Conservation (phyloP, 1,140 invertebrate genomes). For the Diuraphis noxia region DNA sequence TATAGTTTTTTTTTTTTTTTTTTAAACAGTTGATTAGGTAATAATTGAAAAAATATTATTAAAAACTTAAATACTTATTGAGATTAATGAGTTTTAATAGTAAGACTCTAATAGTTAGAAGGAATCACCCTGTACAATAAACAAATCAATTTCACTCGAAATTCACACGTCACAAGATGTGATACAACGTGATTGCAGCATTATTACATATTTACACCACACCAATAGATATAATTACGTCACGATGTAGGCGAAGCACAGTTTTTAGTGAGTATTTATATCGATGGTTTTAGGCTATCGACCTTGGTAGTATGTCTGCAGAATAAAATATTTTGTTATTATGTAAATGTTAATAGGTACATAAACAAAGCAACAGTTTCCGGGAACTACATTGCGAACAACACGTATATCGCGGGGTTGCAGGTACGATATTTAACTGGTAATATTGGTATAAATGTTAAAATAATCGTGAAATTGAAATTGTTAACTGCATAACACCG, state of each 20-base stretch:
- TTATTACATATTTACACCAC: neutral
- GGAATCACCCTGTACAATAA: neutral
- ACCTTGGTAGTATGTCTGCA: neutral
- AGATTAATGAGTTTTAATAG: too few relatives aligned
- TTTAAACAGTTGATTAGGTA: too few relatives aligned
- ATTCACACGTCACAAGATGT: neutral
- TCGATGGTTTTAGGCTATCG: neutral
- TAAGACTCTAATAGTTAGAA: neutral
- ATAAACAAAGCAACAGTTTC: neutral
- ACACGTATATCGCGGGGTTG: neutral
- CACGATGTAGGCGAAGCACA: neutral
- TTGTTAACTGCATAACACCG: neutral
- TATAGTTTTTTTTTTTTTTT: too few relatives aligned
- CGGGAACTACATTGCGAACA: neutral
- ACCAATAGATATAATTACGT: neutral
- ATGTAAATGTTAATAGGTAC: too few relatives aligned
- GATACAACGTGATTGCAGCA: neutral
- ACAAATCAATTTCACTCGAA: neutral
- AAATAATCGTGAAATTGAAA: neutral
- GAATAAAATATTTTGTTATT: neutral
- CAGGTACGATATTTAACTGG: neutral
- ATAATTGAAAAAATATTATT: too few relatives aligned
- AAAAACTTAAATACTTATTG: too few relatives aligned
- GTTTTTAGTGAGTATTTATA: neutral
- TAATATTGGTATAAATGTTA: neutral